Evolutionary conservation across 2,113 vertebrate species (phyloP).

Genomic region (Psilopsiagon aurifrons): DNA sequence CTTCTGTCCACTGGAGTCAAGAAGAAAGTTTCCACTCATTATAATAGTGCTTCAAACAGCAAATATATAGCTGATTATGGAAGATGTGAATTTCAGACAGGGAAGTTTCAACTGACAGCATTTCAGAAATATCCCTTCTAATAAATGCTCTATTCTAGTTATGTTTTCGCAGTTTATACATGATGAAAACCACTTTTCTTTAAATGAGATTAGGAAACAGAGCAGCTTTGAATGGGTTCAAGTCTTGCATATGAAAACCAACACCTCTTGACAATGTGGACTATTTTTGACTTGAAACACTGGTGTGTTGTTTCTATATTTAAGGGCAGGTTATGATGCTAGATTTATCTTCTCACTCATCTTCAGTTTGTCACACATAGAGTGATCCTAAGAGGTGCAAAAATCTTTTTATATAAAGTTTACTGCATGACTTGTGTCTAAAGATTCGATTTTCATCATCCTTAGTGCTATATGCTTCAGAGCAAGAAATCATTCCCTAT

Average conservation of each 20-base stretch:
- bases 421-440: not conserved
- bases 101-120: not conserved
- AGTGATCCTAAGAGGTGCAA: not conserved
- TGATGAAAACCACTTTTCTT: conserved; percentile 24
- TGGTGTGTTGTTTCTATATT: not conserved
- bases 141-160: not conserved
- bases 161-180: conserved; percentile 4
- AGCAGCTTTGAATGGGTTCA: not conserved
- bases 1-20: not conserved
- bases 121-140: conserved; percentile 45
- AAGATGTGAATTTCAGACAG: conserved; percentile 6
- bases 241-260: not conserved
- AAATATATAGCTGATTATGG: not conserved
- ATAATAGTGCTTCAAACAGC: not conserved
- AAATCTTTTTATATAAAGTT: not conserved
- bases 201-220: conserved; percentile 33
- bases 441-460: not conserved
- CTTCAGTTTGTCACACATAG: not conserved
- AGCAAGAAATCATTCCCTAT: not conserved
- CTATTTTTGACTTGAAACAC: not conserved
- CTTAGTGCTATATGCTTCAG: not conserved
- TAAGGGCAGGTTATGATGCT: not conserved
- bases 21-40: not conserved
- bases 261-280: not conserved
- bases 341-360: not conserved